phyloP scores from a whole-genome alignment of 23 tunicate genomes.

The Aplidium turbinatum region DNA sequence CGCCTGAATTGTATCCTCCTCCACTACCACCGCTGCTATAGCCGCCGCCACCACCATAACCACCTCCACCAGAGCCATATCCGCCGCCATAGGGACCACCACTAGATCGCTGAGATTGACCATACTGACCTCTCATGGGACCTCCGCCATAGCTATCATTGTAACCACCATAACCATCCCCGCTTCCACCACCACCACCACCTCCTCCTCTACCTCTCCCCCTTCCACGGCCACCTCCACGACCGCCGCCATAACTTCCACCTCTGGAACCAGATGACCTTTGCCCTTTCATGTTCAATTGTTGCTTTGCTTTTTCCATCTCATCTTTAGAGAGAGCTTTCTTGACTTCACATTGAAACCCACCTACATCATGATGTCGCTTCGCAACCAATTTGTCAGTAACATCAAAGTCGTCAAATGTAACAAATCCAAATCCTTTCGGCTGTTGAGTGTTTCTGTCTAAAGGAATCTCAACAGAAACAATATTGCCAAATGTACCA shows the following conservation, averaged over 20 bases:
- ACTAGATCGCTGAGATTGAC: conserved; percentile 9
- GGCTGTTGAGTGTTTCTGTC: conserved; percentile 39
- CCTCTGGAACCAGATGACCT: not conserved
- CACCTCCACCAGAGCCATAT: conserved; percentile 28
- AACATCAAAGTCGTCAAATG: conserved; percentile 77
- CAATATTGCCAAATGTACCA: conserved; percentile 40
- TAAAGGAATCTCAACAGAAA: conserved; percentile 48
- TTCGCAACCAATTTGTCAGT: conserved; percentile 75
- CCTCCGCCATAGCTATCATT: conserved; percentile 47
- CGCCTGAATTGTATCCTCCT: conserved; percentile 17
- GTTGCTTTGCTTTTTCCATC: conserved; percentile 61
- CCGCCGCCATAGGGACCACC: conserved; percentile 20
- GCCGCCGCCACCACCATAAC: conserved; percentile 26
- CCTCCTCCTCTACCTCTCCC: conserved; percentile 41
- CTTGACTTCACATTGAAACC: conserved; percentile 67
- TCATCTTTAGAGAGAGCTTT: conserved; percentile 88
- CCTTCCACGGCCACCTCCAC: conserved; percentile 40
- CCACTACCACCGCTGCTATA: not conserved
- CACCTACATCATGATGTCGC: conserved; percentile 44
- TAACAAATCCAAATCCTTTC: conserved; percentile 69
- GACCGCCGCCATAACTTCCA: conserved; percentile 12
- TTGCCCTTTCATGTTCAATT: conserved; percentile 23
- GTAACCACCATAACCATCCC: conserved; percentile 20
- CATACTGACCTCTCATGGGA: conserved; percentile 25
- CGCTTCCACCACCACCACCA: conserved; percentile 31